Base-by-base conservation (phyloP, 2,113 vertebrate species). In the Saguinus imperator region DNA sequence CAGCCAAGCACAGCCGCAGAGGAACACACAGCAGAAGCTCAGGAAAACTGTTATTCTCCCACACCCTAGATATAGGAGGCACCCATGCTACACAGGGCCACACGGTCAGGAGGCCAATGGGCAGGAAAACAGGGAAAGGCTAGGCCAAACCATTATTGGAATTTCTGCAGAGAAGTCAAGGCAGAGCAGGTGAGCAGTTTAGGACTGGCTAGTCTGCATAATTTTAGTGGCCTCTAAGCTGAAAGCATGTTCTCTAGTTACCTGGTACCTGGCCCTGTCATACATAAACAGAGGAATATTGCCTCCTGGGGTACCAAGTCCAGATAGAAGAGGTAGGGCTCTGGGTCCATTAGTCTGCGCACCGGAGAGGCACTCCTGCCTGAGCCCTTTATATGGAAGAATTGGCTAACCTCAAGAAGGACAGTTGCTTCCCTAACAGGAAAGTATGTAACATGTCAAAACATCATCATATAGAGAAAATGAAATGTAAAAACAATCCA, bases 21-120 rank as follows among this genome's bases (percentile, higher is more conserved):
- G 82, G 43, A 14, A 61, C 6, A 61, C 1, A 13, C 13, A 45
- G 25, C 8, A n/a, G 9, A 25, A n/a, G 27, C 35, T 77, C n/a
- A 21, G 6, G 32, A 29, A 23, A 11, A 1, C 13, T 25, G 0
- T 75, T 18, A 4, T 11, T 16, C 35, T 12, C 81, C 2, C n/a
- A 11, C 16, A 32, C 35, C 13, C 14, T 32, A 16, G 72, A 21
- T 2, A 12, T 2, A 32, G 11, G 18, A 79, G 27, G 32, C 7
- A 11, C 1, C 0, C 5, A 32, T 8, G 27, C 3, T 14, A 2
- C 0, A 2, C 7, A 27, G 25, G 17, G 37, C 17, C 32, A 10
- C 8, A 5, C 1, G 17, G 10, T 17, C 16, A 2, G 25, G 17
- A 68, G 35, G n/a, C 11, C 16, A 43, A 50, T 18, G 3, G 3